phyloP scores from a whole-genome alignment of 2,888 invertebrate species.

The Ecdyonurus torrentis region DNA sequence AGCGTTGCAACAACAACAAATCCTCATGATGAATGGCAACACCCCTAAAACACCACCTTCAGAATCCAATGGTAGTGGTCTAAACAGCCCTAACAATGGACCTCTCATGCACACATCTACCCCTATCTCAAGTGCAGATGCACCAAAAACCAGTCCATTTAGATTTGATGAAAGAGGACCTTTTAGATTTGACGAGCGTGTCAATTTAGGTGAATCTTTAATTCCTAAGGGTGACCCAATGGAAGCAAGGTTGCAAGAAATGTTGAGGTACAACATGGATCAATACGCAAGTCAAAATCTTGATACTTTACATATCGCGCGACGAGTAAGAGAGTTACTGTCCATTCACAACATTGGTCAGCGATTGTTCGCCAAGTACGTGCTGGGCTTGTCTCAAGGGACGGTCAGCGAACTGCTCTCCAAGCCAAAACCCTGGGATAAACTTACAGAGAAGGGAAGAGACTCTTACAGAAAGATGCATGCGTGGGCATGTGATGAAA shows the following conservation, averaged over 20 bases:
- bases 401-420: constrained; percentile 96
- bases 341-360: constrained; percentile 98
- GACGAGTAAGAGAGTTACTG: constrained; percentile 80
- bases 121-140: background rate
- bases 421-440: constrained; percentile 99
- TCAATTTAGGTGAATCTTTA: constrained; percentile 70
- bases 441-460: constrained; percentile 95
- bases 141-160: background rate
- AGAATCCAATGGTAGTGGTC: constrained; percentile 17
- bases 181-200: constrained; percentile 60
- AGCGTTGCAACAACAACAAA: background rate
- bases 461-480: constrained; percentile 99
- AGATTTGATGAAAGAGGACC: constrained; percentile 3
- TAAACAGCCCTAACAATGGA: constrained; percentile 34
- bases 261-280: constrained; percentile 90
- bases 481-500: constrained; percentile 97
- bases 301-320: constrained; percentile 87
- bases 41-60: background rate
- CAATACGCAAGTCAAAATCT: constrained; percentile 85
- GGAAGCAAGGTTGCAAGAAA: constrained; percentile 84
- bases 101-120: background rate
- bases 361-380: constrained; percentile 95
- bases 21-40: background rate
- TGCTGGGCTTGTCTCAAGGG: constrained; percentile 90
- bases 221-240: constrained; percentile 87